phyloP scores from a whole-genome alignment of 2,113 vertebrate species.

The Pelecanoides urinatrix region DNA sequence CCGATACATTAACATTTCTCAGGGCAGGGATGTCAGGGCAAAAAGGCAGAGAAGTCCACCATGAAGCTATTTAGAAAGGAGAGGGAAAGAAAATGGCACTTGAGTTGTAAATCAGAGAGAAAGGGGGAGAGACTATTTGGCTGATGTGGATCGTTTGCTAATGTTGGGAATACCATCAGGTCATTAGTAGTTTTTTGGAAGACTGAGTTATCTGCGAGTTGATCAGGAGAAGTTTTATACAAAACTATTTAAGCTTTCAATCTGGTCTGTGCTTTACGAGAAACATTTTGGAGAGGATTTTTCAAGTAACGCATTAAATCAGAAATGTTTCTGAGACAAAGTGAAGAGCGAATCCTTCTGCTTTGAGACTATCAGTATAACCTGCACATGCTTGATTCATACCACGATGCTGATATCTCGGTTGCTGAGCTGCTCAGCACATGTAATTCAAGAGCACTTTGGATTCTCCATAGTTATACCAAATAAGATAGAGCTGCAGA shows the following conservation, averaged over 20 bases:
- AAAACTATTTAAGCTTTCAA: neutral
- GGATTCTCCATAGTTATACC: neutral
- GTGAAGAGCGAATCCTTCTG: neutral
- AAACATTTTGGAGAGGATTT: conserved; percentile 2
- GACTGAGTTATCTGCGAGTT: neutral
- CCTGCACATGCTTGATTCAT: neutral
- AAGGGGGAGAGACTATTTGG: neutral
- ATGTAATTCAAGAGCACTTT: neutral
- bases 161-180: neutral
- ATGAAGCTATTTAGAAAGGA: neutral
- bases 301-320: neutral
- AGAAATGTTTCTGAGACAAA: neutral
- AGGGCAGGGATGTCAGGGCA: neutral
- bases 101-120: neutral
- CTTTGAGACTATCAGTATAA: neutral
- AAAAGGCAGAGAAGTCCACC: neutral
- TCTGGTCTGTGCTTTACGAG: neutral
- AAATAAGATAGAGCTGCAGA: neutral
- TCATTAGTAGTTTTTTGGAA: neutral
- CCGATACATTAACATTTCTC: too few relatives aligned
- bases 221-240: neutral
- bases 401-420: neutral
- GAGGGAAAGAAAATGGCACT: neutral
- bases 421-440: neutral
- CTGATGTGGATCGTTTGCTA: neutral